These are phyloP conservation scores for Ascaphus truei DNA, from an alignment of 2,113 vertebrate species.

Conservation along the genomic window DNA sequence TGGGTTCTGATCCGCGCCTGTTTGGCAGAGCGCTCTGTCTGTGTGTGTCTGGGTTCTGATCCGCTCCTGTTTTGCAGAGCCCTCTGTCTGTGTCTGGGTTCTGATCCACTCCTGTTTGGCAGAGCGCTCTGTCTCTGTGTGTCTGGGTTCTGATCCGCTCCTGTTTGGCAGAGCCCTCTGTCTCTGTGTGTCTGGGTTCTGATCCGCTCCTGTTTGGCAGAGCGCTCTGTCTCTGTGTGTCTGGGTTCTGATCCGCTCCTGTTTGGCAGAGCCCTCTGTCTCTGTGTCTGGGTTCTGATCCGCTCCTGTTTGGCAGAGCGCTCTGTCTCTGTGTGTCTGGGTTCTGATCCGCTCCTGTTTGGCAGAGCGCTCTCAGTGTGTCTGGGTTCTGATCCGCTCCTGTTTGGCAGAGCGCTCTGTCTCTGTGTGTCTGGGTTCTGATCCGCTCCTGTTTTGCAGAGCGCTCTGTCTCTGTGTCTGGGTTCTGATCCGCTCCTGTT, in stretches of 20 bases:
- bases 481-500: neutral
- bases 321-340: neutral
- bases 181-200: neutral
- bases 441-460: constrained; percentile 52
- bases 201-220: constrained; percentile 44
- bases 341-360: neutral
- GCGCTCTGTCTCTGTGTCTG: constrained; percentile 37
- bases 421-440: neutral
- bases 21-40: constrained; percentile 79
- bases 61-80: too few species aligned
- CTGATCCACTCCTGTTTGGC: neutral
- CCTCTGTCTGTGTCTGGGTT: neutral
- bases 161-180: constrained; percentile 56
- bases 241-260: neutral
- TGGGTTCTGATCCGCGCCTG: neutral
- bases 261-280: constrained; percentile 56
- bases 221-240: constrained; percentile 46
- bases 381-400: constrained; percentile 86
- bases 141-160: neutral
- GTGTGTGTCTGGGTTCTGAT: too few species aligned
- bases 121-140: constrained; percentile 59
- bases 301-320: constrained; percentile 60
- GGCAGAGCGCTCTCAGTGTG: constrained; percentile 84
- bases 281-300: neutral
- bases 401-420: too few species aligned